A percentile compares a stretch with the other conserved stretches of the same genome.
Evolutionary conservation across 2,797 vertebrate species (phyloP).

Genomic region (Sparidentex hasta): DNA sequence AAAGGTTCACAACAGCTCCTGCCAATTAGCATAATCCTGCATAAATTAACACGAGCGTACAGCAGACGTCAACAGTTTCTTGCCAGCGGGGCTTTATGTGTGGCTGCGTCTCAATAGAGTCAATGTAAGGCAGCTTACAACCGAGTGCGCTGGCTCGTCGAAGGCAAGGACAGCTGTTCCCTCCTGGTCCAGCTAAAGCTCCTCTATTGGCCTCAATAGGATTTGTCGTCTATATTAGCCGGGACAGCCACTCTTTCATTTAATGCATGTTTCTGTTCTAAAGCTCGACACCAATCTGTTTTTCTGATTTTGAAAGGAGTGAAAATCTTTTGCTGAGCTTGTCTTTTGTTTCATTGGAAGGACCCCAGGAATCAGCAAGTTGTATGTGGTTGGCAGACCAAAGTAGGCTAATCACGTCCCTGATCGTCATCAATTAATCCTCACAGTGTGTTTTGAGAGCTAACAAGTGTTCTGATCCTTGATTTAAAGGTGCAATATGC

Average conservation of each 20-base stretch:
- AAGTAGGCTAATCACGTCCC: not conserved
- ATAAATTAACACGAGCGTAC: conserved; percentile 81
- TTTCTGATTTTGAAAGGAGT: conserved; percentile 6
- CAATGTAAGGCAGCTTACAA: conserved; percentile 67
- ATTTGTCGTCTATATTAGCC: conserved; percentile 38
- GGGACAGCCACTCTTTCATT: conserved; percentile 24
- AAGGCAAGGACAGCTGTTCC: conserved; percentile 68
- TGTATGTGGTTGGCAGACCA: not conserved
- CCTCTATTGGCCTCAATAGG: conserved; percentile 36
- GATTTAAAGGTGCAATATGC: too few relatives aligned
- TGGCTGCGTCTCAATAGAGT: conserved; percentile 67
- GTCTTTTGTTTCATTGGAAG: not conserved
- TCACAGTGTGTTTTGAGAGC: not conserved
- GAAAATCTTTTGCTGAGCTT: not conserved
- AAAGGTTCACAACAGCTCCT: conserved; percentile 71
- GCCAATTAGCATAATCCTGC: conserved; percentile 85
- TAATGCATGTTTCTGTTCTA: not conserved
- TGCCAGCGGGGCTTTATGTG: conserved; percentile 67
- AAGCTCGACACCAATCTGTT: conserved; percentile 2
- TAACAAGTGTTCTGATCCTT: too few relatives aligned
- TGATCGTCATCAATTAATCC: conserved; percentile 12
- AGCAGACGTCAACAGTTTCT: conserved; percentile 79
- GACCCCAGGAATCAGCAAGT: not conserved
- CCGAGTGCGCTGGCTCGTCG: conserved; percentile 51
- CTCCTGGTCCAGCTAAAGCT: conserved; percentile 48